phyloP scores from a whole-genome alignment of 1,140 invertebrate species.

The Condylostylus longicornis region DNA sequence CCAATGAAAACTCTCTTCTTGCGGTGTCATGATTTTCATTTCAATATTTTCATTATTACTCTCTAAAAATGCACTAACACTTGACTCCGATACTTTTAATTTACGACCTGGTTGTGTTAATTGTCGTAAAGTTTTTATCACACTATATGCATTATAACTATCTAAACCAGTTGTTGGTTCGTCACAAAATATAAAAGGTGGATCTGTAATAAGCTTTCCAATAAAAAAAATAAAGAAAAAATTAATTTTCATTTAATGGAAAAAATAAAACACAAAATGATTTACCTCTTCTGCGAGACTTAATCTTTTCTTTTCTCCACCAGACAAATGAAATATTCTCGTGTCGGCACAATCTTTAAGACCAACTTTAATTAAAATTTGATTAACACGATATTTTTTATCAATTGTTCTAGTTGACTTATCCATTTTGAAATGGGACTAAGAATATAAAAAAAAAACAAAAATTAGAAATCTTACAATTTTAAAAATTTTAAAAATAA shows the following conservation, averaged over 20 bases:
- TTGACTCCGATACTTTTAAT: constrained; percentile 17
- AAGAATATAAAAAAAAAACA: constrained; percentile 9
- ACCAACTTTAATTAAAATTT: constrained; percentile 43
- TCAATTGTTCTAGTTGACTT: constrained; percentile 30
- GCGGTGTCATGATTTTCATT: constrained; percentile 15
- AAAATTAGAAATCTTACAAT: no score
- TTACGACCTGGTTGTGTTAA: constrained; percentile 22
- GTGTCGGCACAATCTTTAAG: constrained; percentile 49
- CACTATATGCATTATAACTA: constrained; percentile 58
- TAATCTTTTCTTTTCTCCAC: constrained; percentile 75
- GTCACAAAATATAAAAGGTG: constrained; percentile 63
- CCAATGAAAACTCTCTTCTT: neutral
- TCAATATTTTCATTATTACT: constrained; percentile 14
- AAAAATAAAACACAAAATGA: constrained; percentile 6
- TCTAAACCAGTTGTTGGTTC: constrained; percentile 73
- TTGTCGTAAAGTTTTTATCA: constrained; percentile 48
- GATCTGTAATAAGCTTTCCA: constrained; percentile 53
- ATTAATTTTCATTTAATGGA: neutral
- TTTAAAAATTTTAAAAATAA: no score
- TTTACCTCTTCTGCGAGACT: constrained; percentile 71
- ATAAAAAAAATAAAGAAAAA: neutral
- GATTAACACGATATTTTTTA: constrained; percentile 33
- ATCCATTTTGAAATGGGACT: constrained; percentile 44
- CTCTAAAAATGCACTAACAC: constrained; percentile 19
- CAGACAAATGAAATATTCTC: constrained; percentile 52